phyloP scores from a whole-genome alignment of 2,797 vertebrate genomes.

The Pipistrellus pipistrellus region DNA sequence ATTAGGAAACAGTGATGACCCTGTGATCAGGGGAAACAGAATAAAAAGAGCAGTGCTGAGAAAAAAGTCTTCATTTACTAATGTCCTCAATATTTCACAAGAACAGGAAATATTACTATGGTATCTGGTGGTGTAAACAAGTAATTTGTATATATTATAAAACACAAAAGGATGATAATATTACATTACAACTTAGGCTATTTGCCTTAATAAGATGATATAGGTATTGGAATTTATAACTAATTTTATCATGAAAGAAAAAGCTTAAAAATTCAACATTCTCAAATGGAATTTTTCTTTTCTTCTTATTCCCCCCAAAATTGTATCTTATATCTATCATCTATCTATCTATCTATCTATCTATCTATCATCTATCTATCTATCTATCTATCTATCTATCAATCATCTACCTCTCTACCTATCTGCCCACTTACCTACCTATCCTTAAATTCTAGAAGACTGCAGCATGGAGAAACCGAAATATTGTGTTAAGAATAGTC shows the following conservation, averaged over 20 bases:
- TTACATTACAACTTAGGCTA: neutral
- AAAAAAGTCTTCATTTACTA: slow-evolving; percentile 24
- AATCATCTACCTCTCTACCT: neutral
- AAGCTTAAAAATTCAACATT: neutral
- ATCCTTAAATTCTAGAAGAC: slow-evolving; percentile 39
- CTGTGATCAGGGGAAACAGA: slow-evolving; percentile 10
- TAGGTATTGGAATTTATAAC: neutral
- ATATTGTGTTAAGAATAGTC: neutral
- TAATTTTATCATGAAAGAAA: slow-evolving; percentile 50
- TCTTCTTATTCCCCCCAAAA: neutral
- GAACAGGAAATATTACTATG: neutral
- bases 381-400: neutral
- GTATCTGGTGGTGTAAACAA: neutral
- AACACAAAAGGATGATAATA: neutral
- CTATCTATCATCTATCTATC: neutral
- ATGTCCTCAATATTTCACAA: neutral
- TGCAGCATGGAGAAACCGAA: slow-evolving; percentile 21
- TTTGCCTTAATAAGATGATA: neutral
- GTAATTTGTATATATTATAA: neutral
- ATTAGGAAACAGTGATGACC: slow-evolving; percentile 76
- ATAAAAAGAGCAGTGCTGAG: neutral
- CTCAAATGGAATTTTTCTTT: neutral
- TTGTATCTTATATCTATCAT: neutral
- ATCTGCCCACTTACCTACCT: neutral
- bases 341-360: neutral